A percentile compares a stretch with the other conserved stretches of the same genome.
phyloP scores from a whole-genome alignment of 2,113 vertebrate species.

The Gallinago paraguaiae region DNA sequence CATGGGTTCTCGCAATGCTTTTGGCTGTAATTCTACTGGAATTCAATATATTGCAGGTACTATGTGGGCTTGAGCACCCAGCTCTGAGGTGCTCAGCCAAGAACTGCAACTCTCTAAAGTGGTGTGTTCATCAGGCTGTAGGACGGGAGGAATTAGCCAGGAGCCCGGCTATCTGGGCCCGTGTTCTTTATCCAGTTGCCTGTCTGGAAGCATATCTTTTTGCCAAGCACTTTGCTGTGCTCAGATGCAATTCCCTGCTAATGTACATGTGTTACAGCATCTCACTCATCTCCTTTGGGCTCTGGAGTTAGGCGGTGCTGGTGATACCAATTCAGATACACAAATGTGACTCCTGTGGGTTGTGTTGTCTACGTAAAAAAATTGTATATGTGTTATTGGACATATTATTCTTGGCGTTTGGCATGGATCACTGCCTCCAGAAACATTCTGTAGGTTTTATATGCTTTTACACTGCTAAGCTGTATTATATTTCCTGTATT shows the following conservation, averaged over 20 bases:
- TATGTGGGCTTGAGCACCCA: background rate
- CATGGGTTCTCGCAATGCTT: background rate
- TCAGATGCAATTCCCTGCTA: background rate
- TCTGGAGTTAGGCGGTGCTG: background rate
- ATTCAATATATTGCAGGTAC: background rate
- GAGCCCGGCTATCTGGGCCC: background rate
- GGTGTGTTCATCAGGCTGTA: background rate
- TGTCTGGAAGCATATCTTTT: background rate
- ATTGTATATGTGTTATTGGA: background rate
- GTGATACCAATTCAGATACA: background rate
- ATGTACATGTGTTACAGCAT: background rate
- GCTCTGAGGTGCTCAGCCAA: background rate
- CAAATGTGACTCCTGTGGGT: background rate
- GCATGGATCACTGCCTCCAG: slow-evolving; percentile 35
- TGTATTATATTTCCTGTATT: slow-evolving; percentile 55
- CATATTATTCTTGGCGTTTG: slow-evolving; percentile 31
- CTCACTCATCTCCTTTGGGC: background rate
- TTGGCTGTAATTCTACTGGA: background rate
- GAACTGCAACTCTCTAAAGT: background rate
- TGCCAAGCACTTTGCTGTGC: background rate
- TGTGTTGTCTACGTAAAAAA: background rate
- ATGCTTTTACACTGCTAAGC: slow-evolving; percentile 31
- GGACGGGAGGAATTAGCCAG: background rate
- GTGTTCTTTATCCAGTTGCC: background rate
- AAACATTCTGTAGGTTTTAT: slow-evolving; percentile 49